Base-by-base conservation (phyloP, 2,113 vertebrate species). In the Neogobius melanostomus region DNA sequence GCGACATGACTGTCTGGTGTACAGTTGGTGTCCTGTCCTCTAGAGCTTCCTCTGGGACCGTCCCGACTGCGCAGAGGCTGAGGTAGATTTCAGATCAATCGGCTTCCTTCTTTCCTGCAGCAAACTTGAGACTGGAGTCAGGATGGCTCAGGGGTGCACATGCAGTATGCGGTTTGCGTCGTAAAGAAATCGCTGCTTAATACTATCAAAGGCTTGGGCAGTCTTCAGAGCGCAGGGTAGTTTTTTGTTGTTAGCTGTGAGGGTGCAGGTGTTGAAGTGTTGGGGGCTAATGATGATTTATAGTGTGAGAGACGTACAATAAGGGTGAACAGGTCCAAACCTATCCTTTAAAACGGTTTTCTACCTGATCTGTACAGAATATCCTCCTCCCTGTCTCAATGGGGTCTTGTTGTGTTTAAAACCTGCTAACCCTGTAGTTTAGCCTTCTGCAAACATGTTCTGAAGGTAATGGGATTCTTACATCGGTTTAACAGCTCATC, bases 31-130 rank as follows among this genome's bases (percentile, higher is more conserved):
- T 36, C 54, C 54, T 60, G 57, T 76, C 68, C 47, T 47, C 7
- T 62, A 54, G 51, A 68, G 44, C 54, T 50, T 74, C 63, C 68
- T 66, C 16, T 56, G 72, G 57, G 43, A 75, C 60, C 47, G 42
- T 48, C 60, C 45, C 63, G 68, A 12, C 67, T 72, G 56, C 28
- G 28, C 72, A 82, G 69, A 53, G 77, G 67, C 61, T 21, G 76
- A 72, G 68, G 79, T 48, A 63, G 59, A 79, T 82, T 68, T 79
- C 51, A 52, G 71, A 79, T 81, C 51, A 49, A 81, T 81, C 17
- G 46, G 62, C 79, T 75, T 67, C 63, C 68, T 84, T 82, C 79
- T 82, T 83, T 85, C 76, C 71, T 82, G 74, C 79, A 76, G 69
- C 79, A 75, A 77, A 76, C 50, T 65, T 44, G 69, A 77, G 49